Base-by-base conservation (phyloP, 2,797 vertebrate species). In the Ciconia nigra region DNA sequence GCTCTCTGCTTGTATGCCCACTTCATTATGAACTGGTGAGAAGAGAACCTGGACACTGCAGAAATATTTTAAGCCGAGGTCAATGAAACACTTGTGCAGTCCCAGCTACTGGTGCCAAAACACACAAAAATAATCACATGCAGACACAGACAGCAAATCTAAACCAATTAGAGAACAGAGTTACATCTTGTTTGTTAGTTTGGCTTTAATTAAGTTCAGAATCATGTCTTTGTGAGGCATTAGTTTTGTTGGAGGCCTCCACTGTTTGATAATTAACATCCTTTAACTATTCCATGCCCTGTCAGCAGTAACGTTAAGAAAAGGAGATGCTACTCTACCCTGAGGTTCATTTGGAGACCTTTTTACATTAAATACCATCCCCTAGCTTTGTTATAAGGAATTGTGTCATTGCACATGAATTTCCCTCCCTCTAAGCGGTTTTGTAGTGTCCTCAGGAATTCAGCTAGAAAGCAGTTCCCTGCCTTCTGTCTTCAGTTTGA, bases 251-350 rank as follows among this genome's bases (percentile, higher is more conserved):
- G 82, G 46, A 73, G 61, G 55, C 59, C 51, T 90, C 69, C 35
- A 35, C 54, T 78, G 87, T 79, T 96, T 96, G 87, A 93, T 94
- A 90, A 92, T 93, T 85, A 95, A 94, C 76, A 62, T 85, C 17
- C 29, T 89, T 89, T 95, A 90, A 93, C 52, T 96, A 33, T 55
- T 90, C 78, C 63, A 33, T 78, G 73, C 65, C n/a, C 15, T 49
- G 37, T 79, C 82, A 91, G 80, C 47, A 93, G 37, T 59, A 73
- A 82, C 26, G 61, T 87, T 88, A 95, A 77, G 33, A 41, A 8
- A 93, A 87, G 44, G 54, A 88, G 35, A 88, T n/a, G 7, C n/a
- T 57, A 21, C 42, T 58, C 39, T 31, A 51, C 35, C 8, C 11
- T 37, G 29, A 79, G 21, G 7, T 12, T 72, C 26, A 62, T 19